Evolutionary conservation across 2,113 vertebrate species (phyloP), one percentile per base, ranked within the genome.

Genomic region (Anolis sagrei): DNA sequence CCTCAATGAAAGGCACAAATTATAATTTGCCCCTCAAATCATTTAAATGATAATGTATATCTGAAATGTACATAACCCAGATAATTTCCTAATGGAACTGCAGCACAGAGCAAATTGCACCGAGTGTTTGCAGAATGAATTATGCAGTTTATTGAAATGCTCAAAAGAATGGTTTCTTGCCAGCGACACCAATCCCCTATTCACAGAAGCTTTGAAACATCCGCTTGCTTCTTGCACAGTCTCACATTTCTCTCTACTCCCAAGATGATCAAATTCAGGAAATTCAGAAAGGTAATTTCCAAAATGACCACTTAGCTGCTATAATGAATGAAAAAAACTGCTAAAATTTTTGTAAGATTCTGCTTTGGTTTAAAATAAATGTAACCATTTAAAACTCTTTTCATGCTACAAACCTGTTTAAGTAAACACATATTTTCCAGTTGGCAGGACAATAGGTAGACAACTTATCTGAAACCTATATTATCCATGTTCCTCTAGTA

Each of bases 21-120:
- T 86, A 62, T 81, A 16, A 75, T 86, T 86, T 86, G 39, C 19
- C 51, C 86, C 73, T 79, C 83, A 21, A 79, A 83, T 83, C 82
- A 83, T 87, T 87, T 51, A 87, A 83, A 73, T 29, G 29, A 25
- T 79, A 83, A 64, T 51, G 62, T 83, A 66, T 29, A 32, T 62
- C n/a, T 74, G n/a, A 74, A 83, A 83, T 79, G 29, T 74, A 73
- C 23, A 32, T 79, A 87, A 74, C 76, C 39, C 16, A 73, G 76
- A 79, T 83, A 78, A 79, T 77, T 79, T 74, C 69, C 54, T 39
- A 66, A 19, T 9, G 73, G 25, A 78, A 49, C 54, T 83, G 7
- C n/a, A 87, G 58, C 61, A n/a, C 72, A 36, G 25, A 87, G 23
- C 39, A 78, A 86, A 87, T 72, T 62, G 58, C 64, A 62, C 73